Base-by-base conservation (phyloP, 2,113 vertebrate genomes). In the Sinocyclocheilus anophthalmus region DNA sequence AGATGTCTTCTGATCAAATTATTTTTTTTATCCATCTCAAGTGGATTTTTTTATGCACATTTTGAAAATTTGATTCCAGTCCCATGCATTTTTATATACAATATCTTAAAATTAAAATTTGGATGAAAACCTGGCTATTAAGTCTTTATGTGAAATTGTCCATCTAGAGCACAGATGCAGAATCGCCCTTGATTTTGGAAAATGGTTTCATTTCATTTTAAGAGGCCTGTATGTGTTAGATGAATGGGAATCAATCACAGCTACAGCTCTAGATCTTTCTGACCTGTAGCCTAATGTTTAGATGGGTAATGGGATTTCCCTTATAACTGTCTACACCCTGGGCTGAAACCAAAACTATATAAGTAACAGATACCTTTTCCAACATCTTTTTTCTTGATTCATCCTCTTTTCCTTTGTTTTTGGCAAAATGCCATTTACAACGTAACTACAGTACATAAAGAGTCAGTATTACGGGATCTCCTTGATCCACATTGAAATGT, bases 151-250 rank as follows among this genome's bases (percentile, higher is more conserved):
- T 24, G 37, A 63, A 80, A 42, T 63, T 22, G 37, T 79, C 70
- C 39, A 12, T 75, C 22, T 45, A 63, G 67, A 33, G 24, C 53
- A 57, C 53, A 39, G 0, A 13, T 57, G 50, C 50, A 2, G 16
- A 57, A n/a, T 79, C 53, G 57, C 55, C 12, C 18, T 59, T 39
- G 20, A 79, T 79, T 37, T 37, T 0, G 0, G 1, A 76, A 50
- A 50, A 76, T 26, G n/a, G 42, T 26, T 76, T 76, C 0, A 1
- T 76, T 50, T 75, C 42, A 3, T 12, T 61, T 80, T 45, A 81
- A 81, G 39, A 26, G 39, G 13, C 0, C 24, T 81, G 4, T 81
- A 92, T 72, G 26, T 91, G n/a, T 65, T 48, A 30, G 39, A 81
- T 24, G 37, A 65, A 13, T 4, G n/a, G n/a, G n/a, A 45, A 81